These are phyloP conservation scores for Ellobium chinense DNA, from an alignment of 2,888 invertebrate species.

Conservation along the genomic window DNA sequence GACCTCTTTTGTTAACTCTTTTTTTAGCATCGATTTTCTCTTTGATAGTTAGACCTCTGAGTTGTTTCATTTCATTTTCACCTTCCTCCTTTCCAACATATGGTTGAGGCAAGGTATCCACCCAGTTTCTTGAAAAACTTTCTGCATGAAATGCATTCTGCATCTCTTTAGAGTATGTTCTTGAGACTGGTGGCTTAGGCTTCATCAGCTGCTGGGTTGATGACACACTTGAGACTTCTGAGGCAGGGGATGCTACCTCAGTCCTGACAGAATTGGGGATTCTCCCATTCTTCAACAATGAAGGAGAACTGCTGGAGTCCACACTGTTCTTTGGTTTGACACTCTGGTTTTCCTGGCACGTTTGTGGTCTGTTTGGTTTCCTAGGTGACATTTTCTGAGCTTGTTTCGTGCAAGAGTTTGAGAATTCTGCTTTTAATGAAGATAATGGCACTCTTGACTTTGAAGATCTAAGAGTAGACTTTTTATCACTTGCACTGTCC, in stretches of 20 bases:
- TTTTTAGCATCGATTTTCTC: constrained; percentile 37
- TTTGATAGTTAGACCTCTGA: constrained; percentile 33
- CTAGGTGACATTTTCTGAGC: too few species aligned
- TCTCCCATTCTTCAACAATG: not conserved
- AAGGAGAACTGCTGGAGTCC: not conserved
- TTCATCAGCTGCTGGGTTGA: constrained; percentile 48
- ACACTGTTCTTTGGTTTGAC: not conserved
- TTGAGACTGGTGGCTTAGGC: constrained; percentile 13
- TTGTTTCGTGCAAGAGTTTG: too few species aligned
- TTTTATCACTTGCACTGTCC: not conserved
- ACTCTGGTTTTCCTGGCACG: too few species aligned
- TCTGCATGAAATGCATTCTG: not conserved
- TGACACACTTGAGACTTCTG: constrained; percentile 36
- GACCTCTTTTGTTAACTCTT: not conserved
- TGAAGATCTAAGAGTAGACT: not conserved
- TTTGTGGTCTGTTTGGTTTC: too few species aligned
- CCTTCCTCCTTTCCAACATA: not conserved
- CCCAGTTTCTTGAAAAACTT: constrained; percentile 23
- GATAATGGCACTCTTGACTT: not conserved
- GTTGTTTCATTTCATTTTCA: not conserved
- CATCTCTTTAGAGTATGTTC: constrained; percentile 40
- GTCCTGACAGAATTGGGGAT: not conserved
- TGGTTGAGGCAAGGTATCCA: constrained; percentile 19
- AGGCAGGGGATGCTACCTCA: not conserved
- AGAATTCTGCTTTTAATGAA: not conserved